These are phyloP conservation scores for Mystacornis crossleyi DNA, from an alignment of 2,113 vertebrate genomes.

Conservation along the genomic window DNA sequence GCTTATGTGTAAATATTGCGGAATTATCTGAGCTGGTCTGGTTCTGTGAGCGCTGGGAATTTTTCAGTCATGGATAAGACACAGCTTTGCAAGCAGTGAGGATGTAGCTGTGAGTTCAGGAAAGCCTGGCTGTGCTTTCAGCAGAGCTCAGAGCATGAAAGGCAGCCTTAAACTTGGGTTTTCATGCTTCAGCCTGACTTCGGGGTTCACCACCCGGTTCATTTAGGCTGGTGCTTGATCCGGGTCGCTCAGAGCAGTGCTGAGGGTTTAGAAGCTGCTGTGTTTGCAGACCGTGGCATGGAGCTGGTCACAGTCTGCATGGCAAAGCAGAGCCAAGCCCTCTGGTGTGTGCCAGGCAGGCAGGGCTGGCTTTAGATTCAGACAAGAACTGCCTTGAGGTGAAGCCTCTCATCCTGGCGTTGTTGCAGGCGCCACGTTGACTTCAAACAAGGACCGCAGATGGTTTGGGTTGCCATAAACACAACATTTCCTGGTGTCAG, in stretches of 20 bases:
- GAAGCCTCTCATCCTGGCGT: background rate
- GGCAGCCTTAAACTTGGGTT: background rate
- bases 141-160: background rate
- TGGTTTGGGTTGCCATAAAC: background rate
- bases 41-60: background rate
- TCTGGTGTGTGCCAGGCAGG: background rate
- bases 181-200: background rate
- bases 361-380: background rate
- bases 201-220: fast-evolving
- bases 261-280: background rate
- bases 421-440: fast-evolving
- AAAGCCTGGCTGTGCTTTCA: background rate
- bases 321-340: background rate
- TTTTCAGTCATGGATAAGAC: background rate
- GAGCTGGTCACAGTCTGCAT: background rate
- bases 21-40: background rate
- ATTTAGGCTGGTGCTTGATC: background rate
- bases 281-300: background rate
- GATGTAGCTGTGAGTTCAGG: background rate
- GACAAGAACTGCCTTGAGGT: background rate
- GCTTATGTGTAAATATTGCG: background rate
- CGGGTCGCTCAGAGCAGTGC: background rate
- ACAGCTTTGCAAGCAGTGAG: background rate
- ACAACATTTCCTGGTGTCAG: background rate
- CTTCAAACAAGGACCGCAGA: background rate